A percentile compares a stretch with the other conserved stretches of the same genome.
Conservation (phyloP, 37 sponge, comb jelly and placozoan genomes). For the Lycopodina hypogea region DNA sequence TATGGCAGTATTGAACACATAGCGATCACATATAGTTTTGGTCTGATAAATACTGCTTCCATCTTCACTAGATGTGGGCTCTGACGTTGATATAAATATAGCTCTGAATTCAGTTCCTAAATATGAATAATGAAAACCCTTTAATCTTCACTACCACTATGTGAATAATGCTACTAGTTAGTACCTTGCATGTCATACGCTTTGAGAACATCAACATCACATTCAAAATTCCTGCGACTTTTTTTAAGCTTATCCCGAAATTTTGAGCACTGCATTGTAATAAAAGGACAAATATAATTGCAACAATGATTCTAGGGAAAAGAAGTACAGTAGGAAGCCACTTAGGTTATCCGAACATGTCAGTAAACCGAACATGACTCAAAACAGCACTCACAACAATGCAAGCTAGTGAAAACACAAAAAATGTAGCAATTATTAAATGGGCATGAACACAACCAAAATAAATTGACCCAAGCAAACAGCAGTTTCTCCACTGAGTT, state of each 20-base stretch:
- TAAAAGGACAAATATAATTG: slow-evolving; percentile 9
- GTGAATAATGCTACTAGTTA: background rate
- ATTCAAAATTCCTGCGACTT: background rate
- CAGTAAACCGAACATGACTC: too few species aligned
- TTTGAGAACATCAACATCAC: slow-evolving; percentile 17
- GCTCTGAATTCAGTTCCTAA: slow-evolving; percentile 62
- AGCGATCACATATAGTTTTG: slow-evolving; percentile 52
- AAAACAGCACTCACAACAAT: too few species aligned
- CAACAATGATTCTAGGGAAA: too few species aligned
- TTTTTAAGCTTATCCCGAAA: slow-evolving; percentile 13
- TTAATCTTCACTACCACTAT: too few species aligned
- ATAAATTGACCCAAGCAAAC: too few species aligned
- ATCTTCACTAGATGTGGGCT: slow-evolving; percentile 20
- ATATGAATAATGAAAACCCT: background rate
- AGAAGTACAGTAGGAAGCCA: too few species aligned
- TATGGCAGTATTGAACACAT: slow-evolving; percentile 73
- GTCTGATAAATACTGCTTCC: slow-evolving; percentile 22
- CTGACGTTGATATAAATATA: slow-evolving; percentile 63
- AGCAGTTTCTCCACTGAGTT: too few species aligned
- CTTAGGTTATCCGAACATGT: too few species aligned
- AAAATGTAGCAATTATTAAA: too few species aligned
- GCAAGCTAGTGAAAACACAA: too few species aligned
- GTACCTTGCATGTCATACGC: slow-evolving; percentile 51
- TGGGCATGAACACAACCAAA: too few species aligned
- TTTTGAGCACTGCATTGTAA: background rate